These are phyloP conservation scores for Tragelaphus eurycerus DNA, from an alignment of 2,797 vertebrate species.

Conservation along the genomic window DNA sequence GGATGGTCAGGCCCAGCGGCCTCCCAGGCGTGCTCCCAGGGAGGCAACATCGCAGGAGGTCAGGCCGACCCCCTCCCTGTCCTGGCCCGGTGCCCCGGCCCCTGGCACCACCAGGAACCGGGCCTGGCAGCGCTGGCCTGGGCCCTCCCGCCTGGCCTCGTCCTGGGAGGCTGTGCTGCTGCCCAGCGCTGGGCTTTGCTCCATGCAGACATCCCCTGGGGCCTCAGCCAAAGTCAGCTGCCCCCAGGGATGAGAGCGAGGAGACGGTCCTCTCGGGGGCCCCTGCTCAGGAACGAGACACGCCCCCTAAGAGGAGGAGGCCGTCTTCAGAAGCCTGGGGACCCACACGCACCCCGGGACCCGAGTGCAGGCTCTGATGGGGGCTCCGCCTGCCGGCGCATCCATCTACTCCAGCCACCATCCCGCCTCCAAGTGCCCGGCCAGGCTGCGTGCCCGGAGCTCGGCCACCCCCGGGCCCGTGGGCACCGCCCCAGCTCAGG, in stretches of 20 bases:
- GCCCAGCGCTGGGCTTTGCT: background rate
- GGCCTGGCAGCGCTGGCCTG: background rate
- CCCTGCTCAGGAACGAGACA: background rate
- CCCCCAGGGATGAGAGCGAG: background rate
- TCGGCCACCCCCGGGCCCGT: rapidly evolving
- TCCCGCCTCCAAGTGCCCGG: background rate
- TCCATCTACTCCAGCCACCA: background rate
- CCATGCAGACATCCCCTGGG: background rate
- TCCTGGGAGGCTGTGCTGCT: background rate
- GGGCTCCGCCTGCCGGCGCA: background rate
- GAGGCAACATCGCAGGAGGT: background rate
- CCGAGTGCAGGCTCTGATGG: background rate
- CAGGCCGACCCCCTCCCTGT: background rate
- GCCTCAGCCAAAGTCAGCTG: conserved; percentile 3
- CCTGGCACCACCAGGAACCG: background rate
- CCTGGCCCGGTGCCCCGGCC: background rate
- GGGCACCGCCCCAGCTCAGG: no score
- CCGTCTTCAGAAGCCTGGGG: background rate
- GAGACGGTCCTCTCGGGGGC: background rate
- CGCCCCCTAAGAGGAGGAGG: background rate
- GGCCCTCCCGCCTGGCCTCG: background rate
- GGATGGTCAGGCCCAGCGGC: background rate
- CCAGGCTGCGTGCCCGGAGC: no score
- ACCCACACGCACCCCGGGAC: background rate
- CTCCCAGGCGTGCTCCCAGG: rapidly evolving